phyloP scores from a whole-genome alignment of 2,113 vertebrate genomes.

The Nibea coibor region DNA sequence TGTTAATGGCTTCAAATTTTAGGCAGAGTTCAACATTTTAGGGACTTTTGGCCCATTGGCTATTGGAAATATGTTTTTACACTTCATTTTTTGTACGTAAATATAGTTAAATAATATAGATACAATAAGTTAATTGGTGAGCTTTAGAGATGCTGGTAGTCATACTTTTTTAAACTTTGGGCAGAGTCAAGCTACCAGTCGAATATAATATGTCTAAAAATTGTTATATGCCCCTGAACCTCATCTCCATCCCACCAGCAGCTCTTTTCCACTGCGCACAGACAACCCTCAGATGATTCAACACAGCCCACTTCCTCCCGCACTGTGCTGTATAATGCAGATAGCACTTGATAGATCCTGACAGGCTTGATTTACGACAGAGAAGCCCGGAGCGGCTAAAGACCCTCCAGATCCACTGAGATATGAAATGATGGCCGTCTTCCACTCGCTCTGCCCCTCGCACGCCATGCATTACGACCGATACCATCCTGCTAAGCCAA shows the following conservation, averaged over 20 bases:
- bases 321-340: conserved; percentile 21
- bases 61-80: neutral
- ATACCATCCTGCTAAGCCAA: conserved; percentile 74
- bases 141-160: neutral
- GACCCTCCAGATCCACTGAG: conserved; percentile 63
- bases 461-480: conserved; percentile 46
- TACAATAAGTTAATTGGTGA: neutral
- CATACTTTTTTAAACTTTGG: neutral
- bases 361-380: conserved; percentile 54
- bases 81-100: neutral
- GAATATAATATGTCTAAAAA: neutral
- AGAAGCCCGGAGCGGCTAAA: conserved; percentile 29
- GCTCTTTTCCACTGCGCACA: neutral
- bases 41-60: too few relatives aligned
- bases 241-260: neutral
- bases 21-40: too few relatives aligned
- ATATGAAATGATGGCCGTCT: conserved; percentile 58
- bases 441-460: conserved; percentile 38
- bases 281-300: conserved; percentile 2
- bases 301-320: conserved; percentile 35
- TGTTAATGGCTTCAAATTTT: neutral
- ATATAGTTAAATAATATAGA: too few relatives aligned
- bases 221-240: neutral
- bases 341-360: conserved; percentile 40
- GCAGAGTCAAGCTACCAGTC: neutral